These are phyloP conservation scores for Aphidius gifuensis DNA, from an alignment of 1,140 invertebrate genomes.

Conservation along the genomic window DNA sequence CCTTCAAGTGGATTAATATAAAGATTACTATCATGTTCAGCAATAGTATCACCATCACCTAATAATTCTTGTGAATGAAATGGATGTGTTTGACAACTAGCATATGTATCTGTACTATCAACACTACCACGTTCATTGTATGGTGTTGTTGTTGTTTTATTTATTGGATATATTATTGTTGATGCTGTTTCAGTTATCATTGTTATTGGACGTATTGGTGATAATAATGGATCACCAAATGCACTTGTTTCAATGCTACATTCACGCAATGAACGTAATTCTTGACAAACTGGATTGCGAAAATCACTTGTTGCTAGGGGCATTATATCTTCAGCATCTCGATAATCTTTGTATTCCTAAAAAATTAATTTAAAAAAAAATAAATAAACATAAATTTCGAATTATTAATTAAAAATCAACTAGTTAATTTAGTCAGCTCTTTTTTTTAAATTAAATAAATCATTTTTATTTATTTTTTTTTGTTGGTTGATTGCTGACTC, in stretches of 20 bases:
- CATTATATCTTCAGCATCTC: constrained; percentile 82
- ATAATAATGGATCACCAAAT: constrained; percentile 42
- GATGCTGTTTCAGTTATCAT: constrained; percentile 25
- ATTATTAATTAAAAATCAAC: constrained; percentile 31
- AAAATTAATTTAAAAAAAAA: constrained; percentile 26
- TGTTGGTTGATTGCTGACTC: too few relatives aligned
- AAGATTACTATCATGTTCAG: constrained; percentile 75
- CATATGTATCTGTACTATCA: constrained; percentile 88
- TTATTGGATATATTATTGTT: background rate
- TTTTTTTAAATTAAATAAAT: background rate
- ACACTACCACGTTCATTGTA: constrained; percentile 71
- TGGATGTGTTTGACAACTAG: constrained; percentile 92
- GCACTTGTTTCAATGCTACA: constrained; percentile 51
- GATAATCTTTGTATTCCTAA: constrained; percentile 84
- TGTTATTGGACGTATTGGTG: constrained; percentile 11
- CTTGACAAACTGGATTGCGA: constrained; percentile 73
- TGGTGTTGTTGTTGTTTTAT: constrained; percentile 40
- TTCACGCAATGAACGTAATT: constrained; percentile 67
- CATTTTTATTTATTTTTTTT: too few relatives aligned
- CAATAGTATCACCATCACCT: constrained; percentile 63
- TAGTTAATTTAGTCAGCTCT: background rate
- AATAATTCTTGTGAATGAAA: constrained; percentile 72
- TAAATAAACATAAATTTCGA: too few relatives aligned
- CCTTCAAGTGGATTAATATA: constrained; percentile 88
- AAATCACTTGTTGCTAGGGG: constrained; percentile 77